phyloP scores from a whole-genome alignment of 2,113 vertebrate species.

The Fulica atra region DNA sequence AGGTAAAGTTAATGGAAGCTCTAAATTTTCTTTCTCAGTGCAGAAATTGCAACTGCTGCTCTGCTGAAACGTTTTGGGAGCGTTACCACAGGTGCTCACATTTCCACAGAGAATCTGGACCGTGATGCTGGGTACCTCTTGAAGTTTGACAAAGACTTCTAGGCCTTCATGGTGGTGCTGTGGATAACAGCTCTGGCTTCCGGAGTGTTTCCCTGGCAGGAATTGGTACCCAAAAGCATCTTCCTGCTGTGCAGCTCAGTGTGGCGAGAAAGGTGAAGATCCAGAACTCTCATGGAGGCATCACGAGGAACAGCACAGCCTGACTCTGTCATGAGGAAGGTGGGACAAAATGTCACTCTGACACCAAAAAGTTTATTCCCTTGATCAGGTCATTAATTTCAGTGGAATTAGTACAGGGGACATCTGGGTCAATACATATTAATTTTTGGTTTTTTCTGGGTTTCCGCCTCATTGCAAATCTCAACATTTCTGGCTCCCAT shows the following conservation, averaged over 20 bases:
- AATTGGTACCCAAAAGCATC: not conserved
- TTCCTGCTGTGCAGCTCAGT: not conserved
- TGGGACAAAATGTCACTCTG: not conserved
- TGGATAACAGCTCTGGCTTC: not conserved
- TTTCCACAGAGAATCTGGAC: not conserved
- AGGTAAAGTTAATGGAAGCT: not conserved
- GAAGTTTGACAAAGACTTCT: not conserved
- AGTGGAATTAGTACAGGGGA: not conserved
- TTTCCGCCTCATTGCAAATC: not conserved
- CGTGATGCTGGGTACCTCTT: not conserved
- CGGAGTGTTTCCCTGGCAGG: not conserved
- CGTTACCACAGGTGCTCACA: not conserved
- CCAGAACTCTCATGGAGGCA: not conserved
- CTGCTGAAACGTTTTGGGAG: not conserved
- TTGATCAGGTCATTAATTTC: not conserved
- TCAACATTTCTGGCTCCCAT: not conserved
- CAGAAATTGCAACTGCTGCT: not conserved
- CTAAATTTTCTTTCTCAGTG: not conserved
- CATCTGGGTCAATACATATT: not conserved
- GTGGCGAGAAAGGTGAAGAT: fast-evolving
- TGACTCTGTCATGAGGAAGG: fast-evolving
- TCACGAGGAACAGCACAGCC: not conserved
- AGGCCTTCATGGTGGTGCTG: not conserved
- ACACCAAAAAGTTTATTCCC: not conserved
- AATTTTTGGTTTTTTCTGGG: not conserved